These are phyloP conservation scores for Isoperla grammatica DNA, from an alignment of 2,888 invertebrate species.

Conservation along the genomic window DNA sequence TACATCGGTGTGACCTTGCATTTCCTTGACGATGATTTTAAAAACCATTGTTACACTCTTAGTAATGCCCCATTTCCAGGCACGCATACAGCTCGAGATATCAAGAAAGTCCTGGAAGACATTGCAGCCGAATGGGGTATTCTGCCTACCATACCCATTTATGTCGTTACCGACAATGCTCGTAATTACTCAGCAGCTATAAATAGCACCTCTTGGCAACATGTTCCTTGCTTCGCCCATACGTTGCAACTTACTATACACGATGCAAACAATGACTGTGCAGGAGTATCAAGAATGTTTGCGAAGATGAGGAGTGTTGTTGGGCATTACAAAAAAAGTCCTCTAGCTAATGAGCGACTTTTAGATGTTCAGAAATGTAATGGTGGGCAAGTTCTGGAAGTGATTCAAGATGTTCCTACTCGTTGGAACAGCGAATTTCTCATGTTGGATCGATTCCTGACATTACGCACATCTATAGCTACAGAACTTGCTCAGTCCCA, in stretches of 20 bases:
- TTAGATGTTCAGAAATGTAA: not conserved
- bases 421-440: constrained; percentile 9
- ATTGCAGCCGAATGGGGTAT: constrained; percentile 7
- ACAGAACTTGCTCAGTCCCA: constrained; percentile 9
- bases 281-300: not conserved
- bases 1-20: constrained; percentile 6
- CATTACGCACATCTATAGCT: not conserved
- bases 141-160: not conserved
- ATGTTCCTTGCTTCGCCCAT: constrained; percentile 10
- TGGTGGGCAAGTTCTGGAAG: not conserved
- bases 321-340: constrained; percentile 3
- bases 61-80: constrained; percentile 13
- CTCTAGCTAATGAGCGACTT: constrained; percentile 6
- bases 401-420: constrained; percentile 4
- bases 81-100: constrained; percentile 1
- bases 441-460: not conserved
- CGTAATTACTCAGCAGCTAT: constrained; percentile 4
- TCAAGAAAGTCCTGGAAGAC: not conserved
- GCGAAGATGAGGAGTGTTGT: not conserved
- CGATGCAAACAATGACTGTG: not conserved
- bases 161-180: constrained; percentile 10
- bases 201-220: not conserved
- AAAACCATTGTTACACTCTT: not conserved
- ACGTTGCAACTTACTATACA: constrained; percentile 3
- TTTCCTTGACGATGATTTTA: not conserved